These are phyloP conservation scores for Anastrepha ludens DNA, from an alignment of 1,140 invertebrate species.

Conservation along the genomic window DNA sequence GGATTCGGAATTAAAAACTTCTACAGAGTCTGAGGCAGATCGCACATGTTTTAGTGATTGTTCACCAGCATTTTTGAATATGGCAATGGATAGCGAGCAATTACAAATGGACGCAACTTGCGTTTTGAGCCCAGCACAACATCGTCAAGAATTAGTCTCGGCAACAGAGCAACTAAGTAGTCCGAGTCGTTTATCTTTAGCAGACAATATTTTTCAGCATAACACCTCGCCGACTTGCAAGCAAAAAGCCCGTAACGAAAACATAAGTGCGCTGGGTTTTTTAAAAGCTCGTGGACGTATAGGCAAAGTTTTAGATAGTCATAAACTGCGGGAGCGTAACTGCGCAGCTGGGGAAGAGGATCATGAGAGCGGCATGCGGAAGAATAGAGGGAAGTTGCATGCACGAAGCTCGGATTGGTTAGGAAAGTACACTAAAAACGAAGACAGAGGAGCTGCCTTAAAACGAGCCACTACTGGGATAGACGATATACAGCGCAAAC, in stretches of 20 bases:
- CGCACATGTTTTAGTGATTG: slow-evolving; percentile 8
- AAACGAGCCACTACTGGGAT: not conserved
- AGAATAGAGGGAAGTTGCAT: not conserved
- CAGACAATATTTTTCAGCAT: slow-evolving; percentile 11
- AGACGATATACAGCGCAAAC: not conserved
- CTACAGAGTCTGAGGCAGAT: not conserved
- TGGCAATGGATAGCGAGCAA: slow-evolving; percentile 64
- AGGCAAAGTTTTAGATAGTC: not conserved
- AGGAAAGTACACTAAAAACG: not conserved
- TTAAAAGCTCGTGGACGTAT: slow-evolving; percentile 17
- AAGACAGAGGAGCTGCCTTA: not conserved
- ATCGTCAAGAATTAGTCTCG: not conserved
- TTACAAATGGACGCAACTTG: slow-evolving; percentile 58
- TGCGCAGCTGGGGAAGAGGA: not conserved
- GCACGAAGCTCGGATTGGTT: slow-evolving; percentile 3
- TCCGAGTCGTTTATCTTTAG: not conserved
- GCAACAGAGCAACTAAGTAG: slow-evolving; percentile 28
- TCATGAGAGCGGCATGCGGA: not conserved
- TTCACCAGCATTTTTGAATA: slow-evolving; percentile 60
- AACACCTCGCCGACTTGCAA: slow-evolving; percentile 22
- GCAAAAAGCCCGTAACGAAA: not conserved
- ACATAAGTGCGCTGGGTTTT: slow-evolving; percentile 6
- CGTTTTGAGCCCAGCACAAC: slow-evolving; percentile 33
- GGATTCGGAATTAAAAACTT: not conserved
- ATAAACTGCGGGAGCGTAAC: slow-evolving; percentile 7